Conservation (phyloP, 2,888 invertebrate genomes). For the Morpho helenor region DNA sequence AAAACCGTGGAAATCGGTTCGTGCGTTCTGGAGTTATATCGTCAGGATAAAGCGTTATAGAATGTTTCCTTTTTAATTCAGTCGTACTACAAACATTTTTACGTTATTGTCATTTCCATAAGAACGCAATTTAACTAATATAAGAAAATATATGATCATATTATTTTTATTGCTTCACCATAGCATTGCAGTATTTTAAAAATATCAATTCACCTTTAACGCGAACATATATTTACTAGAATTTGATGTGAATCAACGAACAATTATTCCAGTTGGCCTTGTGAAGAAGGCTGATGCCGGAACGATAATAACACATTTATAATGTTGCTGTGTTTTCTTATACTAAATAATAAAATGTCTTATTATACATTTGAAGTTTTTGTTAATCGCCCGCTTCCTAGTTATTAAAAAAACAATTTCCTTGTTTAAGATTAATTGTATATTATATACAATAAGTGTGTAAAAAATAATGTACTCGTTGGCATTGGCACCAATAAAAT, state of each 20-base stretch:
- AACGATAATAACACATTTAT: constrained; percentile 29
- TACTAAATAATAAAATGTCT: constrained; percentile 22
- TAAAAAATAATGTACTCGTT: constrained; percentile 1
- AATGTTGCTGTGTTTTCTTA: constrained; percentile 31
- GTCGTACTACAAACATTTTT: background rate
- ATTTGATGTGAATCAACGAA: constrained; percentile 29
- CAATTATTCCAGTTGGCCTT: constrained; percentile 33
- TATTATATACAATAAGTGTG: background rate
- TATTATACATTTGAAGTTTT: constrained; percentile 24
- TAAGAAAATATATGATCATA: background rate
- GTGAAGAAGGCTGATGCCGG: constrained; percentile 31
- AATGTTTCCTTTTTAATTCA: background rate
- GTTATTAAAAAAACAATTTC: constrained; percentile 13
- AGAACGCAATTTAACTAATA: no score
- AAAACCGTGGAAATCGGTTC: no score
- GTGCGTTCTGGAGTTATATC: no score
- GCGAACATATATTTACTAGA: constrained; percentile 22
- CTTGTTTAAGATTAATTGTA: constrained; percentile 11
- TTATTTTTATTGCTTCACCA: background rate
- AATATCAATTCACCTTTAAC: constrained; percentile 21
- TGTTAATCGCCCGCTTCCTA: constrained; percentile 25
- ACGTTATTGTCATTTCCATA: no score
- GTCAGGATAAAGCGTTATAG: no score
- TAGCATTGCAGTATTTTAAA: background rate
- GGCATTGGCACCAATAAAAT: no score